Evolutionary conservation across 2,888 invertebrate genomes (phyloP), one percentile per base, ranked within the genome.

Genomic region (Cephus sareptanus): DNA sequence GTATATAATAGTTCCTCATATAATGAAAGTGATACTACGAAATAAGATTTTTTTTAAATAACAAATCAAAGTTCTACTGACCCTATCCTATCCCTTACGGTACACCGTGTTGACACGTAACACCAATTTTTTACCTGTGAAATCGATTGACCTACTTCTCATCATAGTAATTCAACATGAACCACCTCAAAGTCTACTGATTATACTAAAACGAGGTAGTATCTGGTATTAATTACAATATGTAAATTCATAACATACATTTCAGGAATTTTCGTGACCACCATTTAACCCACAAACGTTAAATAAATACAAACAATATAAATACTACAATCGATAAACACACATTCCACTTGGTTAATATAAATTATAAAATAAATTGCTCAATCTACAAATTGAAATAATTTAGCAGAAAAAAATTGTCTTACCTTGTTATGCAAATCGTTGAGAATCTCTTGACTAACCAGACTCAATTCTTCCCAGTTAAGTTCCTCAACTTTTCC

Each of bases 371-470:
- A 23, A 56, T 40, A 40, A 40, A 15, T 40, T 40, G 23, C 2
- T 40, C 15, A 56, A 56, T 56, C 56, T 9, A 56, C 2, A 23
- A 56, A 71, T 30, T 30, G 71, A 31, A 71, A 71, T 71, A 71
- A 71, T 33, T 71, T 71, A 71, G 23, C 71, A 34, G 15, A 71
- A 71, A 11, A 11, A 9, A 30, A n/a, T 30, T 0, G 2, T 89
- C 93, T 93, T 91, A 96, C 96, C 93, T 94, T 95, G 81, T 95
- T 95, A 85, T 95, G 94, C 74, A 96, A 92, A 87, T 96, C 95
- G 83, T 94, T 93, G 33, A 95, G 89, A 9, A 94, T 93, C 79
- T 94, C 93, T 79, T 92, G 92, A 75, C 94, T 94, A 23, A 96
- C 93, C 37, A 95, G 91, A 11, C 93, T 93, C 69, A 94, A 88